Evolutionary conservation across 2,113 vertebrate species (phyloP), one percentile per base, ranked within the genome.

Genomic region (Brienomyrus brachyistius): DNA sequence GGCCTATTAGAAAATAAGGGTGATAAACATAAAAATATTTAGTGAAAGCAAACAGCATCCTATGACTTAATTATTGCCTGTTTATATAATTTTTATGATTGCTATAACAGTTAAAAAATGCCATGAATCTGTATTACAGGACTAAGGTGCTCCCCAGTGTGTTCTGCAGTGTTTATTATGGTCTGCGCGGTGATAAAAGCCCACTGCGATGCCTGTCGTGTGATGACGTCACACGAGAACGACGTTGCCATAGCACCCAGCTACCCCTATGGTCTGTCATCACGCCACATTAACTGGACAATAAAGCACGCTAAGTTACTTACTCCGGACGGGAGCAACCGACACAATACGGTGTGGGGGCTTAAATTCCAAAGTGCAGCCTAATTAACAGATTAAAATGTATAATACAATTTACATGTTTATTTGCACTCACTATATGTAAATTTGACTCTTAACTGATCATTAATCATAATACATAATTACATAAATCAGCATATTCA

Each of bases 391-490:
- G 74, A 80, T 80, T 80, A 80, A 80, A 80, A 80, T 80, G 74
- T 35, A 80, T 80, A 43, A 80, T 80, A 43, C 74, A 80, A 80
- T 80, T 80, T 80, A 19, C 74, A 80, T 80, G 74, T 80, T 80
- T 80, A 80, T 80, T 80, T 80, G 74, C 74, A 40, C 74, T 80
- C 35, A 35, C 74, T 80, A 80, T 80, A 80, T 80, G 74, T 80
- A 80, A 80, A 80, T 80, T 40, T 80, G 74, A 80, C 74, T 70
- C 62, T 80, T 80, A 80, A 80, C 74, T 80, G 74, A 80, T 80
- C 74, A 80, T 80, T 80, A 80, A 80, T 80, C 74, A 80, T 80
- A 40, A 80, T 80, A 80, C 74, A 80, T 80, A 80, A 80, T 80
- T 17, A 80, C 74, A 80, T 80, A 80, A 80, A 80, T 80, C 35